These are phyloP conservation scores for Morphnarchus princeps DNA, from an alignment of 2,113 vertebrate species.

Conservation along the genomic window DNA sequence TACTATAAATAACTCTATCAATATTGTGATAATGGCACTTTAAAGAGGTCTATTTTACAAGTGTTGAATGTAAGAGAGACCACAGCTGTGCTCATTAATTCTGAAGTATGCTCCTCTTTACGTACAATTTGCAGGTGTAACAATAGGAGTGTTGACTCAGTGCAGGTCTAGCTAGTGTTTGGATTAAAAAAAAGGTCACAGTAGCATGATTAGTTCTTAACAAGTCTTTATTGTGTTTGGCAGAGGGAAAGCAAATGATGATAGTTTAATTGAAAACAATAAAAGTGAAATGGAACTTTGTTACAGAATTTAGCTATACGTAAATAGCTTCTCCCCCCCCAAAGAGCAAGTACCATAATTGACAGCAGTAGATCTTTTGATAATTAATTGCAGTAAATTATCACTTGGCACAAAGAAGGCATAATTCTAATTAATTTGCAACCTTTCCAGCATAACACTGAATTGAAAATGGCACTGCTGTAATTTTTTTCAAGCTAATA, in stretches of 20 bases:
- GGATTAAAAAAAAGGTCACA: constrained; percentile 73
- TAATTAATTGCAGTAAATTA: constrained; percentile 85
- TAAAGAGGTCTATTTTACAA: constrained; percentile 82
- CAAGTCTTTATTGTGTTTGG: constrained; percentile 73
- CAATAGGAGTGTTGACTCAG: constrained; percentile 74
- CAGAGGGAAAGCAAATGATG: constrained; percentile 76
- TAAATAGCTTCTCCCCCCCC: constrained; percentile 67
- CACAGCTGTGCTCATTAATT: constrained; percentile 84
- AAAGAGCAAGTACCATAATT: constrained; percentile 72
- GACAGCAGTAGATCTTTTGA: constrained; percentile 82
- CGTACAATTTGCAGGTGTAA: constrained; percentile 78
- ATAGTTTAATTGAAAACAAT: constrained; percentile 77
- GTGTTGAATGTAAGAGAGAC: constrained; percentile 76
- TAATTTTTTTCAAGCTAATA: constrained; percentile 64
- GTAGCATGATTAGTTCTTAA: constrained; percentile 71
- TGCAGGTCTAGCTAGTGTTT: constrained; percentile 68
- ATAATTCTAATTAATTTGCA: constrained; percentile 85
- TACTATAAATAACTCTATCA: constrained; percentile 85
- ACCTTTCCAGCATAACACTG: constrained; percentile 76
- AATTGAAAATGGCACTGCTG: constrained; percentile 71
- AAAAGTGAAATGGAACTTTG: constrained; percentile 74
- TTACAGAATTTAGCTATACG: constrained; percentile 64
- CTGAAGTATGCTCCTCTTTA: constrained; percentile 72
- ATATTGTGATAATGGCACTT: constrained; percentile 85
- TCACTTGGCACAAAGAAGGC: constrained; percentile 82